Evolutionary conservation across 2,888 invertebrate species (phyloP), one percentile per base, ranked within the genome.

Genomic region (Drosophila pseudotalamancana): DNA sequence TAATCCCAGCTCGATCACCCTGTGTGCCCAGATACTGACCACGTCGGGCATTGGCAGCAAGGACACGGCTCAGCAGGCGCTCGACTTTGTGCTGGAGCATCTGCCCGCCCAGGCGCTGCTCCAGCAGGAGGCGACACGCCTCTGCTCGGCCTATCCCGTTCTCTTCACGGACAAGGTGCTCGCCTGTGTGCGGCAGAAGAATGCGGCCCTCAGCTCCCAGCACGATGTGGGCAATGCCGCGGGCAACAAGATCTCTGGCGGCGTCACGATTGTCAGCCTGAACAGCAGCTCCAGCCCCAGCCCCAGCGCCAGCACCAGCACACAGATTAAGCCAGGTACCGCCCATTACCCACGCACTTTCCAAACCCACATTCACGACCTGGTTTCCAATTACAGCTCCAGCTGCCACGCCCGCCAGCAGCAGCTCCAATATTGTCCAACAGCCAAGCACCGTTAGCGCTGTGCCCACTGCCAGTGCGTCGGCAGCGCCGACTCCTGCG

Each of bases 91-190:
- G 57, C 93, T 97, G 75, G 95, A 95, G 88, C 94, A 95, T 79
- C 92, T 97, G 75, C 93, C 94, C 31, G 94, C 94, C 62, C 95
- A 97, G 89, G 94, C 95, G 32, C 94, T 95, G 23, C 92, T 97
- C 70, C 92, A 97, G 84, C 94, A 95, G 65, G 97, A 97, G 90
- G 96, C 97, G 39, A 95, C 96, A 4, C 93, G 95, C 18, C 93
- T 97, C 19, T 96, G 96, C 89, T 95, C 96, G 87, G 94, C 95
- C 46, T 95, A 95, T 92, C 97, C 97, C 6, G 94, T 95, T 46
- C 93, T 97, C 43, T 95, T 97, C 90, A 95, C 95, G 2, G 96
- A 96, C 89, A 95, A 95, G 85, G 94, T 96, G 88, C 93, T 97
- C 61, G 93, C 94, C 18, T 95, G 95, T 73, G 94, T 96, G 57